phyloP scores from a whole-genome alignment of 2,113 vertebrate species.

The Coptodon bakossiorum region DNA sequence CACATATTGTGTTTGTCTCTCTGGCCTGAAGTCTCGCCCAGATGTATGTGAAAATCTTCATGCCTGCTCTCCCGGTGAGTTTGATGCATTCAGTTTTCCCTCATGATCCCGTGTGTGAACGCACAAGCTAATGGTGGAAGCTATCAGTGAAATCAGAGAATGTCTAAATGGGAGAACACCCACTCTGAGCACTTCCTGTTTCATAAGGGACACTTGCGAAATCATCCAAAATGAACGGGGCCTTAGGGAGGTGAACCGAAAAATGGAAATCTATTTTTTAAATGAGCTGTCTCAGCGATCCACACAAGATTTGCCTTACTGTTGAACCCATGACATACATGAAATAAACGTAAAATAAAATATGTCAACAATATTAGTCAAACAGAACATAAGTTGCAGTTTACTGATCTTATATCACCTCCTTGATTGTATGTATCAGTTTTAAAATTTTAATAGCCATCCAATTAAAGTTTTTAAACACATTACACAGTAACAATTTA shows the following conservation, averaged over 20 bases:
- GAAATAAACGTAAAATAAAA: background rate
- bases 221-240: background rate
- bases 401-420: background rate
- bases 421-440: background rate
- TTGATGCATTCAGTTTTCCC: background rate
- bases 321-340: background rate
- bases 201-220: background rate
- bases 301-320: background rate
- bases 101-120: background rate
- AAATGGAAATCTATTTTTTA: background rate
- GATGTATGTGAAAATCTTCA: constrained; percentile 74
- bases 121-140: background rate
- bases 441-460: accelerated
- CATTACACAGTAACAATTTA: background rate
- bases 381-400: background rate
- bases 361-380: background rate
- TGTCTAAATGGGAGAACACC: background rate
- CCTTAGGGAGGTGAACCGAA: background rate
- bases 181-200: background rate
- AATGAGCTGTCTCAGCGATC: background rate
- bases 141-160: background rate
- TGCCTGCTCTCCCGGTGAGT: constrained; percentile 72
- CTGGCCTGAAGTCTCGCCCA: constrained; percentile 79
- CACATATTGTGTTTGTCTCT: background rate
- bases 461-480: background rate